These are phyloP conservation scores for Drosophila prolongata DNA, from an alignment of 2,888 invertebrate species.

Conservation along the genomic window DNA sequence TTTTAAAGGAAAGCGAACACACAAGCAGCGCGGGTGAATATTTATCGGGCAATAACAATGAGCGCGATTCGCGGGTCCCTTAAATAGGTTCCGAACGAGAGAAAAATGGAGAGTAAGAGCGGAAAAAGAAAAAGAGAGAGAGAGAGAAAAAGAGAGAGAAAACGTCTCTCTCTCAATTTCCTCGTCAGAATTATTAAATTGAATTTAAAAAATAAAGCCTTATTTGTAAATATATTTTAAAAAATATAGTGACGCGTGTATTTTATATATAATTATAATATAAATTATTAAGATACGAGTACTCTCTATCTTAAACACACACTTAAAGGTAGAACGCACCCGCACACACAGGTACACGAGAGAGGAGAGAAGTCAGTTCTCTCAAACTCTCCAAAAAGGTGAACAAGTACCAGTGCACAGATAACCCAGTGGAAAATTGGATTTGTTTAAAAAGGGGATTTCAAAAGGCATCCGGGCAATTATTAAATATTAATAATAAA, in stretches of 20 bases:
- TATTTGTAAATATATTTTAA: not conserved
- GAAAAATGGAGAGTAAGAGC: no score
- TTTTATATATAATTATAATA: no score
- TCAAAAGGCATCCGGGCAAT: not conserved
- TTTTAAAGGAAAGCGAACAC: constrained; percentile 7
- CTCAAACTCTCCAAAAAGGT: constrained; percentile 48
- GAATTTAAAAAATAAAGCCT: not conserved
- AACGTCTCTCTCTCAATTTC: not conserved
- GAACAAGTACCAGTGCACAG: constrained; percentile 23
- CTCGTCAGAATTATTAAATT: not conserved
- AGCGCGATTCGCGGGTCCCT: constrained; percentile 2
- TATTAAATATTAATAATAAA: not conserved
- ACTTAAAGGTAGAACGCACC: constrained; percentile 28
- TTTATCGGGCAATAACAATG: constrained; percentile 13
- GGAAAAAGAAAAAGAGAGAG: no score
- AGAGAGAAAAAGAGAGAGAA: no score
- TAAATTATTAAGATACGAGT: constrained; percentile 5
- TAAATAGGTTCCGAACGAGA: not conserved
- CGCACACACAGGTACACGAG: constrained; percentile 40
- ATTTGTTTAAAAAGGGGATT: not conserved
- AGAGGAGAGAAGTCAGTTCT: constrained; percentile 5
- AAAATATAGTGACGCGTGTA: not conserved
- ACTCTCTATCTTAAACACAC: not conserved
- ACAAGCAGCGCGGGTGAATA: constrained; percentile 6
- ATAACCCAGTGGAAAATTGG: constrained; percentile 56